Evolutionary conservation across 2,888 invertebrate species (phyloP).

Genomic region (Nudaria mundana): DNA sequence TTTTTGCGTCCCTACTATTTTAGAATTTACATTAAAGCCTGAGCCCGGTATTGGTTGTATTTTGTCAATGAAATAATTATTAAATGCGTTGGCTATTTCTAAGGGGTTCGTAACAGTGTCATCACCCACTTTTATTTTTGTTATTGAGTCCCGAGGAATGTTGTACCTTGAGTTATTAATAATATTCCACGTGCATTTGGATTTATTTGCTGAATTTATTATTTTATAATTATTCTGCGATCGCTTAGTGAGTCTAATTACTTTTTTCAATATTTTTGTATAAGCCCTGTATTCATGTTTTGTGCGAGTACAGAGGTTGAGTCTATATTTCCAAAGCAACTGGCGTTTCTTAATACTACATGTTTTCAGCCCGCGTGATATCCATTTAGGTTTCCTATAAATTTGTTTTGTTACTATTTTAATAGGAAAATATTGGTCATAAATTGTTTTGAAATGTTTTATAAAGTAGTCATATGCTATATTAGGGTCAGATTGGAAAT

Average conservation of each 20-base stretch:
- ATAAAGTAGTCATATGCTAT: neutral
- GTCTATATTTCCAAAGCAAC: neutral
- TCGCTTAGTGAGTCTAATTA: neutral
- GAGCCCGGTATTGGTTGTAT: neutral
- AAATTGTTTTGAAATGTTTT: neutral
- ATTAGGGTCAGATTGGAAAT: neutral
- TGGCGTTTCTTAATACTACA: neutral
- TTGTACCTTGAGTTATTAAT: slow-evolving; percentile 1
- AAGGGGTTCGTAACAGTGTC: neutral
- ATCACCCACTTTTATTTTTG: neutral
- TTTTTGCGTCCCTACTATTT: neutral
- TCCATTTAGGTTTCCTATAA: neutral
- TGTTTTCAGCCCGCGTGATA: neutral
- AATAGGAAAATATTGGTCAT: neutral
- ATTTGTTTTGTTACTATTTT: neutral
- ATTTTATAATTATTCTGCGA: neutral
- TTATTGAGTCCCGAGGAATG: neutral
- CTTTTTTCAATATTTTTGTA: neutral
- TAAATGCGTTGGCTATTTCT: neutral
- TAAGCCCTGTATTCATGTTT: neutral
- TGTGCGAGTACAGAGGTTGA: neutral
- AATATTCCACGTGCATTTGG: slow-evolving; percentile 1
- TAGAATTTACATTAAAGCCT: neutral
- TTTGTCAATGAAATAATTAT: neutral
- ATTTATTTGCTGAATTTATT: neutral